Evolutionary conservation across 2,888 invertebrate genomes (phyloP), one percentile per base, ranked within the genome.

Genomic region (Strigamia crassipes): DNA sequence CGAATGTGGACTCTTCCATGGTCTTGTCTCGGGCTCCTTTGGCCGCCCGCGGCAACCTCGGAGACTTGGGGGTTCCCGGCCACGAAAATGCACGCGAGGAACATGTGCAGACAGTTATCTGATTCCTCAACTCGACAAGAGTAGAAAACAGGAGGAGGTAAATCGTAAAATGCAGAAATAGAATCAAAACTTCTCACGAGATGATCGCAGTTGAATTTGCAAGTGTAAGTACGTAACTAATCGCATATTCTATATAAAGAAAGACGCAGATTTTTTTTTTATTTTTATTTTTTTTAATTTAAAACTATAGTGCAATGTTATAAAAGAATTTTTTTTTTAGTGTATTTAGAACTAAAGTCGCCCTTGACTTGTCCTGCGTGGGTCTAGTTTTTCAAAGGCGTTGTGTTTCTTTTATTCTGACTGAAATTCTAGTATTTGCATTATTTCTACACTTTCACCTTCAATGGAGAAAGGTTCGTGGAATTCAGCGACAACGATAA

Each of bases 61-160:
- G 61, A 61, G 61, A 61, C 61, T 15, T 61, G 61, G 61, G 61
- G 61, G 61, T 61, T 61, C 61, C 61, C 61, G 21, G 61, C 61
- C 61, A 61, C 61, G 61, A 61, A 61, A 61, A 61, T 61, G 61
- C 61, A 61, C 61, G 61, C 61, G 61, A 61, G 61, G 21, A 61
- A 61, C 61, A 61, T 61, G 61, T 61, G 61, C 61, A 61, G 61
- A 61, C 61, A 61, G 61, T 61, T 61, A 61, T 61, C 61, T 21
- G 61, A 18, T 15, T 23, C 21, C 10, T 61, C n/a, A 61, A 61
- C 18, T 61, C 18, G 61, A 61, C 61, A 21, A 8, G 61, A 61
- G 13, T 61, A 9, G 21, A 21, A 61, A 61, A 23, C 21, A 61
- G 23, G 23, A 21, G 21, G 18, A 23, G 21, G 12, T 23, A 12